Base-by-base conservation (phyloP, 53 echinoderm and acorn worm species). In the Astropecten irregularis region DNA sequence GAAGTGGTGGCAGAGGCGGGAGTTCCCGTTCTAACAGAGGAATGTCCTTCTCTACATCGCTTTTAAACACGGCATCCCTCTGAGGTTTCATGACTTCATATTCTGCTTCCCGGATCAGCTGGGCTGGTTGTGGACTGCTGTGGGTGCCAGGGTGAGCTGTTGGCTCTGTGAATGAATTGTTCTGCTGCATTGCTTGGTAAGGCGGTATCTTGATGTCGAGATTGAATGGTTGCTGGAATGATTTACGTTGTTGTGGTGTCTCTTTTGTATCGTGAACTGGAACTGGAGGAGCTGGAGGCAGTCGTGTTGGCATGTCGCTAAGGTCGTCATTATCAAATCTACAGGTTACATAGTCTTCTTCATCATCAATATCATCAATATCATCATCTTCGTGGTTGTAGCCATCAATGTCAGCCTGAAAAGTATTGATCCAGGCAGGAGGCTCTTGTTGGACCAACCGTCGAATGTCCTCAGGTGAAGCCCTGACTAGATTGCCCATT, bases 81-180 rank as follows among this genome's bases (percentile, higher is more conserved):
- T 85, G 86, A 13, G 86, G 86, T 3, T 39, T 65, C 86, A 85
- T 85, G 19, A 74, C 37, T 39, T 74, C 86, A 20, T 85, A 85
- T 37, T 85, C 86, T 37, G 61, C 46, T 30, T 79, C 79, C 15
- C 79, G 79, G 18, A 79, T 62, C 10, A 62, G 79, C 28, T 57
- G 25, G 37, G 51, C 32, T 58, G 55, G 76, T 29, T 76, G 50
- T 0, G 74, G 23, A 38, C 34, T 22, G 33, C 15, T 21, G n/a
- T 19, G 34, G 9, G 35, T 18, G 21, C 37, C 36, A 38, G 40
- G 6, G 23, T 1, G 66, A 20, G 21, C 33, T 0, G 53, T 15
- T 13, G 27, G 71, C 16, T 48, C 9, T 13, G 18, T 14, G 65
- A 2, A 15, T 15, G 5, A 36, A 39, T 4, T 50, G 4, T 15